Percentiles rank a stretch among this genome's conserved stretches.
Evolutionary conservation across 2,888 invertebrate species (phyloP).

Genomic region (Alviniconcha strummeri): DNA sequence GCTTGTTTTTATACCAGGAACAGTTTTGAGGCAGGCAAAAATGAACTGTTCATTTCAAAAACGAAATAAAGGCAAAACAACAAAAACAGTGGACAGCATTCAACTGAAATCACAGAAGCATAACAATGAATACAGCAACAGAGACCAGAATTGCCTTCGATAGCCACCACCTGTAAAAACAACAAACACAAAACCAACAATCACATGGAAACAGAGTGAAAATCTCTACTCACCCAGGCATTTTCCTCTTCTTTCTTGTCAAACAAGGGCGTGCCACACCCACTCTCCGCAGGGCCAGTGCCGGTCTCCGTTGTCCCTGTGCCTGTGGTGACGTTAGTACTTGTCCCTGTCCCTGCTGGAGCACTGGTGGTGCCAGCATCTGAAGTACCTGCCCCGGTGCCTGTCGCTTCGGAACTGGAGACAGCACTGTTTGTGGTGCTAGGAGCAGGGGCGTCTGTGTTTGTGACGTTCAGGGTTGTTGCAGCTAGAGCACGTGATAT

Average conservation of each 20-base stretch:
- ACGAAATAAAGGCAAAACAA: too few species aligned
- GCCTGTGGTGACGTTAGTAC: not conserved
- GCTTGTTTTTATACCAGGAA: too few species aligned
- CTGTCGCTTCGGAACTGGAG: not conserved
- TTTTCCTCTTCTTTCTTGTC: conserved; percentile 34
- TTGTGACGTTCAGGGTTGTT: not conserved
- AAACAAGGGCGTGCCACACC: not conserved
- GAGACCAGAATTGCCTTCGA: too few species aligned
- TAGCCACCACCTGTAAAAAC: too few species aligned
- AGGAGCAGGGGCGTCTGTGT: conserved; percentile 14
- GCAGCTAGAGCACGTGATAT: not conserved
- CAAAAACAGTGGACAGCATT: too few species aligned
- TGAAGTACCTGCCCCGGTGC: not conserved
- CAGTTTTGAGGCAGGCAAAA: too few species aligned
- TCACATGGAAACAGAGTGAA: too few species aligned
- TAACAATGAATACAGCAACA: too few species aligned
- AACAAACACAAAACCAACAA: too few species aligned
- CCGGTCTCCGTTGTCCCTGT: conserved; percentile 19
- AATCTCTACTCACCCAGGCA: conserved; percentile 24
- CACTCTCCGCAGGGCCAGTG: conserved; percentile 1
- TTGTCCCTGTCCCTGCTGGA: not conserved
- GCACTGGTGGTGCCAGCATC: not conserved
- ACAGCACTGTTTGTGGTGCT: not conserved
- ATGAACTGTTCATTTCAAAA: too few species aligned
- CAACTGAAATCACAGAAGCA: too few species aligned